Evolutionary conservation across 1,140 invertebrate species (phyloP), one percentile per base, ranked within the genome.

Genomic region (Eumeta japonica): DNA sequence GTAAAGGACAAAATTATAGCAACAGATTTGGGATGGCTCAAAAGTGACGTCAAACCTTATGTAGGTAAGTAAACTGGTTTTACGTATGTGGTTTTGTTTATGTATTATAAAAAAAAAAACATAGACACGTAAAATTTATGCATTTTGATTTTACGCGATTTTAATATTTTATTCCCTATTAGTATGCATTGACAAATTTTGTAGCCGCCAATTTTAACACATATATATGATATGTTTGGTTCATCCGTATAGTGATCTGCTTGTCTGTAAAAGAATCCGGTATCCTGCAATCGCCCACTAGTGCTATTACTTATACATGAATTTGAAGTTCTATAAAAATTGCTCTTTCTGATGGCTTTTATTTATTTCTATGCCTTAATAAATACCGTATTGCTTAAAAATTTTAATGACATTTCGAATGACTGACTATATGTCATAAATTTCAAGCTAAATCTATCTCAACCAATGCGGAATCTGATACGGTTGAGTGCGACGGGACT

Each of bases 401-500:
- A n/a, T n/a, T n/a, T n/a, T n/a, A n/a, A 24, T 24, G 5, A 24
- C 20, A 24, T 24, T 24, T 24, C 5, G 5, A 24, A 7, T 7
- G 5, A 7, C 5, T n/a, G 20, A 24, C n/a, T n/a, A 5, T 24
- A 24, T 24, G n/a, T n/a, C 20, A n/a, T 24, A 7, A 5, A 24
- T n/a, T 24, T 24, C 5, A 5, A 24, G 20, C 5, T 7, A n/a
- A 24, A 24, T 24, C 20, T 5, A 24, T 7, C 20, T n/a, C 5
- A n/a, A 24, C 20, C n/a, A 7, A 5, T 7, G 20, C 20, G 5
- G 20, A 24, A 24, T 7, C n/a, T n/a, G 38, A 32, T 20, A 28
- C 36, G 10, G 47, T 58, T 13, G 29, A 41, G 4, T 89, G 87
- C 47, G 30, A 66, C 3, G 82, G 83, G 1, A 52, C 79, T n/a